Evolutionary conservation across 2,797 vertebrate species (phyloP), one percentile per base, ranked within the genome.

Genomic region (Triplophysa yarkandensis): DNA sequence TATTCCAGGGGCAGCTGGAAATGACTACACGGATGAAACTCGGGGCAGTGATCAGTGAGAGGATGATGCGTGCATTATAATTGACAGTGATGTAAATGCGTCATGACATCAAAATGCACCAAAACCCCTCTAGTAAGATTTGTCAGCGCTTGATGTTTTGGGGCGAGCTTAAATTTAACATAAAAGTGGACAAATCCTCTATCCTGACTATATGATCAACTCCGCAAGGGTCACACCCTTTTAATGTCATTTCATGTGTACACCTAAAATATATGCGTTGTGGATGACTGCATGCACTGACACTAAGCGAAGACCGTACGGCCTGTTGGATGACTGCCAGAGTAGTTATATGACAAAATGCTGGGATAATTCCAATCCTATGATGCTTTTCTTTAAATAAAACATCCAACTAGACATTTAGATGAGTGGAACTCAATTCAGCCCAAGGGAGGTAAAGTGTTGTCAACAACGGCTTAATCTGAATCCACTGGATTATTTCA

Each of bases 1-100:
- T 66, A 28, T 25, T 61, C 50, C 17, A 74, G 52, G n/a, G 60
- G 27, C 64, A 66, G 68, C 77, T 67, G 68, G 55, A 67, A 75
- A 71, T 65, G 52, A 58, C 41, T 79, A 70, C 11, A 32, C 41
- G 71, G 60, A 79, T 52, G 44, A 74, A 75, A 62, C 27, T 27
- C n/a, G 39, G 30, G 61, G 17, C 55, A 70, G 54, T 25, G 46
- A 43, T 67, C 62, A 66, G 63, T 71, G 43, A 41, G 13, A 36
- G 23, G 21, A 60, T 58, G 65, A 66, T 70, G 65, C 52, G 74
- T 23, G 32, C 62, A 30, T 62, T 57, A 44, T 60, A 67, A 77
- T 62, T 50, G 66, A 68, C 74, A 68, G 57, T 68, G 74, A 82
- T 77, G 55, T 64, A 75, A 80, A 80, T 66, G 27, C 16, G 23